Evolutionary conservation across 2,888 invertebrate genomes (phyloP).

Genomic region (Xestia ashworthii): DNA sequence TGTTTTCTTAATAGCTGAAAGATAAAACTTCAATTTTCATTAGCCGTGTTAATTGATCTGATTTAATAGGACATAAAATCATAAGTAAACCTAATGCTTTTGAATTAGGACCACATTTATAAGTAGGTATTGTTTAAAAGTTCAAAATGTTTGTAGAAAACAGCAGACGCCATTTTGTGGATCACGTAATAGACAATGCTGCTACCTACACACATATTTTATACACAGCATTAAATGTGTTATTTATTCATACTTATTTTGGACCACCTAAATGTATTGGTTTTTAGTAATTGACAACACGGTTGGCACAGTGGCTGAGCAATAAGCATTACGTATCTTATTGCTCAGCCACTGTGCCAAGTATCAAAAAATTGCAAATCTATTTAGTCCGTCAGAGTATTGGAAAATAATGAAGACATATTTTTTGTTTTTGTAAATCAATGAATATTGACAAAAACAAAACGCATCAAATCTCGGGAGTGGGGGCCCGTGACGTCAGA

Average conservation of each 20-base stretch:
- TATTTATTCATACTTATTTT: not conserved
- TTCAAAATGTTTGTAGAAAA: not conserved
- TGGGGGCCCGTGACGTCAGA: no score
- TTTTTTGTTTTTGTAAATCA: no score
- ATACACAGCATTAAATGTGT: not conserved
- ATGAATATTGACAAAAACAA: no score
- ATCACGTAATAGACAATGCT: not conserved
- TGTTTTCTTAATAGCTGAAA: not conserved
- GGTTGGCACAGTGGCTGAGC: no score
- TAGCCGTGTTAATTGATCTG: not conserved
- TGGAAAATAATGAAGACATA: no score
- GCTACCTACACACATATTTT: not conserved
- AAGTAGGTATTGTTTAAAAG: not conserved
- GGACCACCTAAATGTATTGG: no score
- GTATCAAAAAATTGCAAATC: no score
- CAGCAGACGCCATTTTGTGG: not conserved
- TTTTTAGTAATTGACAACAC: no score
- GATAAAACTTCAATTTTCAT: slow-evolving; percentile 7
- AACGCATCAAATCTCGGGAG: no score
- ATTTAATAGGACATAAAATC: slow-evolving; percentile 17
- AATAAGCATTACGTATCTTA: no score
- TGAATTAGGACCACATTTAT: not conserved
- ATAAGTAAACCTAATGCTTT: not conserved
- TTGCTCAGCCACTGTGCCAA: no score
- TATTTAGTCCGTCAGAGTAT: no score